A percentile compares a stretch with the other conserved stretches of the same genome.
phyloP scores from a whole-genome alignment of 1,140 invertebrate genomes.

The Neotoxoptera formosana region DNA sequence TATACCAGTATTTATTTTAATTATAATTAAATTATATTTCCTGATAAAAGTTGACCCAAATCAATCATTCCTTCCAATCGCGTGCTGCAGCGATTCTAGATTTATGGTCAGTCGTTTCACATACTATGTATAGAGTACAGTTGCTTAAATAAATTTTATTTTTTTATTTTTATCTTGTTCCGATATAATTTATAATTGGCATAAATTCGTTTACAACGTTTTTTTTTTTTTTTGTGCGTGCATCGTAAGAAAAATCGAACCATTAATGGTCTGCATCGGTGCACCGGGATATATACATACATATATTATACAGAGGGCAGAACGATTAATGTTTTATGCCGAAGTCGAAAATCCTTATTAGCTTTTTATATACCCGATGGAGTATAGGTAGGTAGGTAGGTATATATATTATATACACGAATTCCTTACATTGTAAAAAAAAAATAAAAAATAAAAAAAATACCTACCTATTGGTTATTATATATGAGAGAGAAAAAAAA shows the following conservation, averaged over 20 bases:
- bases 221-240: background rate
- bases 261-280: background rate
- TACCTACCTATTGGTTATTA: constrained; percentile 36
- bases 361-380: constrained; percentile 8
- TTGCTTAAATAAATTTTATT: background rate
- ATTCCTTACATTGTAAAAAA: constrained; percentile 41
- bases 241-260: background rate
- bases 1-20: background rate
- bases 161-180: background rate
- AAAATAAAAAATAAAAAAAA: background rate
- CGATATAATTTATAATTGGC: constrained; percentile 33
- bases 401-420: background rate
- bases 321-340: background rate
- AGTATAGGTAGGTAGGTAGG: too few species aligned
- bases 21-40: constrained; percentile 1
- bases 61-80: background rate
- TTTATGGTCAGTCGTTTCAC: background rate
- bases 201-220: constrained; percentile 27
- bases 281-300: background rate
- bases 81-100: background rate
- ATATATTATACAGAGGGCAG: background rate
- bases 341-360: constrained; percentile 44
- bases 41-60: constrained; percentile 23
- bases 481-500: constrained; percentile 43
- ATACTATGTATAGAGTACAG: background rate